Conservation (phyloP, 92 coral and sea anemone genomes). For the Palythoa grandiflora region DNA sequence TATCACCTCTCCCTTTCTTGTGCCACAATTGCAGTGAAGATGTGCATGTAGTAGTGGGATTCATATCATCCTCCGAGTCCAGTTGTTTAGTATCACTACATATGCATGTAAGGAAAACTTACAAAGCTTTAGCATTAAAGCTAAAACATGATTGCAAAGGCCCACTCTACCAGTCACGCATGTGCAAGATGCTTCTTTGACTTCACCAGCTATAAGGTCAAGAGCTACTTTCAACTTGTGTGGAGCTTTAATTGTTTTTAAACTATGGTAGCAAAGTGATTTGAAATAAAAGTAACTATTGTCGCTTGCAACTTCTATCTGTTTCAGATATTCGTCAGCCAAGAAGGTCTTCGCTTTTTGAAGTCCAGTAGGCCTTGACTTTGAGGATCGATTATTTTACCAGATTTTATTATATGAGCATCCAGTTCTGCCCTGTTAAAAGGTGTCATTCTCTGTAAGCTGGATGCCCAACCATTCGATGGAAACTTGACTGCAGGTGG, state of each 20-base stretch:
- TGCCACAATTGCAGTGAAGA: slow-evolving; percentile 73
- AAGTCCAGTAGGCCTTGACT: slow-evolving; percentile 25
- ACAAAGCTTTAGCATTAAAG: slow-evolving; percentile 62
- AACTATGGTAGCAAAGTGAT: slow-evolving; percentile 63
- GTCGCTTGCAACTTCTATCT: slow-evolving; percentile 47
- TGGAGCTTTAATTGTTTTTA: slow-evolving; percentile 50
- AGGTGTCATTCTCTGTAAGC: slow-evolving; percentile 19
- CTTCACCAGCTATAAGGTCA: slow-evolving; percentile 64
- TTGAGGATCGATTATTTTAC: slow-evolving; percentile 26
- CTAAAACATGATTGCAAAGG: slow-evolving; percentile 66
- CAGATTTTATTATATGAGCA: slow-evolving; percentile 29
- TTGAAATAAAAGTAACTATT: slow-evolving; percentile 50
- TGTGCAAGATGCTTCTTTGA: slow-evolving; percentile 55
- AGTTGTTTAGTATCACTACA: slow-evolving; percentile 55
- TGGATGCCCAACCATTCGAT: slow-evolving; percentile 31
- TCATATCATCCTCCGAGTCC: slow-evolving; percentile 53
- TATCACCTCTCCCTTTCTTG: slow-evolving; percentile 59
- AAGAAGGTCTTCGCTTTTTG: slow-evolving; percentile 55
- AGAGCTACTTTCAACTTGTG: slow-evolving; percentile 69
- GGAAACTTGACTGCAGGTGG: slow-evolving; percentile 37
- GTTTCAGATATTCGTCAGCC: slow-evolving; percentile 55
- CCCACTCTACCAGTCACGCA: slow-evolving; percentile 71
- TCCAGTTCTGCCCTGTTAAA: slow-evolving; percentile 31
- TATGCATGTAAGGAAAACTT: slow-evolving; percentile 47
- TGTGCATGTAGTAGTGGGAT: slow-evolving; percentile 60